These are phyloP conservation scores for Acleris sparsana DNA, from an alignment of 2,888 invertebrate species.

Conservation along the genomic window DNA sequence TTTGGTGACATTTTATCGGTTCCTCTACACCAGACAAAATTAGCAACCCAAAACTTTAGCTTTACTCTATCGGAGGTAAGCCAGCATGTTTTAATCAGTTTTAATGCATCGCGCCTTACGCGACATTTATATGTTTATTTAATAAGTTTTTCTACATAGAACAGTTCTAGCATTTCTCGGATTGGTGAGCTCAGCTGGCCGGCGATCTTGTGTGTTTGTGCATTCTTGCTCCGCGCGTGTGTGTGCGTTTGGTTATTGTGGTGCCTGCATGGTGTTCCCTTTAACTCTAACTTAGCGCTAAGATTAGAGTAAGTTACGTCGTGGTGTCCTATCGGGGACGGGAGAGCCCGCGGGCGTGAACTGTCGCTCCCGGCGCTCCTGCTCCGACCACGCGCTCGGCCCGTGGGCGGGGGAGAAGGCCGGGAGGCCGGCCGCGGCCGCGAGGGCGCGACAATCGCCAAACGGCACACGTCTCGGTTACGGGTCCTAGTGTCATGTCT, in stretches of 20 bases:
- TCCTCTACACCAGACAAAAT: conserved; percentile 29
- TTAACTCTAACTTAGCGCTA: conserved; percentile 43
- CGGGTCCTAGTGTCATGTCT: conserved; percentile 50
- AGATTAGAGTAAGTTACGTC: conserved; percentile 21
- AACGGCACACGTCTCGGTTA: conserved; percentile 43
- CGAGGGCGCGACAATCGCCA: conserved; percentile 57
- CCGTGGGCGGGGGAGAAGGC: conserved; percentile 59
- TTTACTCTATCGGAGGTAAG: conserved; percentile 28
- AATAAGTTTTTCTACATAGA: conserved; percentile 36
- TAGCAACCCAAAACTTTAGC: conserved; percentile 14
- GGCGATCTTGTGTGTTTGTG: conserved; percentile 79
- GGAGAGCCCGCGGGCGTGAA: conserved; percentile 45
- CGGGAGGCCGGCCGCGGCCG: conserved; percentile 47
- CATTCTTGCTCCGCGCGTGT: conserved; percentile 63
- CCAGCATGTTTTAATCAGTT: conserved; percentile 24
- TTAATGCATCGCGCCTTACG: conserved; percentile 14
- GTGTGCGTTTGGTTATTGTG: conserved; percentile 68
- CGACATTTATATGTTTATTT: conserved; percentile 22
- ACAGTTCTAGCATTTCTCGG: conserved; percentile 38
- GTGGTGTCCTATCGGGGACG: conserved; percentile 19
- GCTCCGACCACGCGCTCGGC: conserved; percentile 55
- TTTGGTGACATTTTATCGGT: conserved; percentile 16
- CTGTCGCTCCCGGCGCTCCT: conserved; percentile 51
- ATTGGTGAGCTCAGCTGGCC: conserved; percentile 76
- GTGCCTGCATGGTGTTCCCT: conserved; percentile 57